Conservation (phyloP, 2,797 vertebrate species). For the Morelia viridis region DNA sequence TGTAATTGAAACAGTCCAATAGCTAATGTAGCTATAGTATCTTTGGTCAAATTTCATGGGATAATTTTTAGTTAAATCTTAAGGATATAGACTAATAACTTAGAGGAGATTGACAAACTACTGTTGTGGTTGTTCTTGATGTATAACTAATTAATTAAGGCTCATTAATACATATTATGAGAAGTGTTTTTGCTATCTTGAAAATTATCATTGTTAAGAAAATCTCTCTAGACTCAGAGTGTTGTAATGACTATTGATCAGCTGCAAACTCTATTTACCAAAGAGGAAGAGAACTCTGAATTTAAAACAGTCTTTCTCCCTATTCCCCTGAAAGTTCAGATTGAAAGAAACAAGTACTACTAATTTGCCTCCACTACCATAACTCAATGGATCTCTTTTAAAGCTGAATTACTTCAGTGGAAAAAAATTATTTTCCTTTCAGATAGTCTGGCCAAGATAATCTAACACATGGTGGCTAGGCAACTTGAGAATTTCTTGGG, state of each 20-base stretch:
- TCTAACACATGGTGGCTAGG: neutral
- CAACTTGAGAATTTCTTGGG: neutral
- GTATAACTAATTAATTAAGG: neutral
- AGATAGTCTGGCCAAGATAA: neutral
- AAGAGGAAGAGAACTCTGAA: neutral
- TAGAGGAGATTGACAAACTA: neutral
- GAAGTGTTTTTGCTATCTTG: neutral
- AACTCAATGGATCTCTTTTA: neutral
- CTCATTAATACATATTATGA: neutral
- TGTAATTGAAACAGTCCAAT: neutral
- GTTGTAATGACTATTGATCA: neutral
- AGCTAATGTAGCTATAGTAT: neutral
- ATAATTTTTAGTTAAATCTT: neutral
- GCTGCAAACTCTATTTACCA: neutral
- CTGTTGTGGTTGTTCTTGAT: neutral
- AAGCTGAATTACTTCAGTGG: neutral
- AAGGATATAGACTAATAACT: neutral
- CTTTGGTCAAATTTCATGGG: neutral
- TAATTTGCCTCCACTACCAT: neutral
- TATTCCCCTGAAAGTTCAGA: neutral
- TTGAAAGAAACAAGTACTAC: neutral
- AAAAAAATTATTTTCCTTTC: neutral
- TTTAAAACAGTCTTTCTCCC: neutral
- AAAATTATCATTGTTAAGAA: neutral
- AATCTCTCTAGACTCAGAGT: neutral